Base-by-base conservation (phyloP, 53 echinoderm and acorn worm genomes). In the Actinopyga echinites region DNA sequence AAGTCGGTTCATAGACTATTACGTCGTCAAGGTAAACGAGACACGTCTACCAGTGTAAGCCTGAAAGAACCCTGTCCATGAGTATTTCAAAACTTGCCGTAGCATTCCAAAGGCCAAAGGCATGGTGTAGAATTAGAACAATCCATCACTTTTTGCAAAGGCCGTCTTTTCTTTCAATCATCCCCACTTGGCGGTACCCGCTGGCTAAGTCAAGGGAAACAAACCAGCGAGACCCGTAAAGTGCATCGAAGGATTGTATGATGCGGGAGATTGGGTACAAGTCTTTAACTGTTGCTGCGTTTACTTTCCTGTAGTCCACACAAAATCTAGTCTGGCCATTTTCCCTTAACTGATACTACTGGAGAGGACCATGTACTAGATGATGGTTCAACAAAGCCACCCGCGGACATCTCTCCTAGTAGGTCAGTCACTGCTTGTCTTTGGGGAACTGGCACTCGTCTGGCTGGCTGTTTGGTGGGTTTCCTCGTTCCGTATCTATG, bases 21-120 rank as follows among this genome's bases (percentile, higher is more conserved):
- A 92, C 45, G 71, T 89, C 93, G 56, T 90, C 92, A 7, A 92
- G 64, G 59, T 89, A 89, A 6, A 92, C 38, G 22, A 91, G 29
- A 34, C 68, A 80, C 12, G 62, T 74, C 26, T 88, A 49, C 91
- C 91, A 91, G 21, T 88, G 85, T 15, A 91, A 82, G 12, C 91
- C 88, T 26, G 82, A 1, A 15, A 88, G 49, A 0, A 91, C 82
- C 17, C 75, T 24, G 26, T 91, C 85, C 88, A 91, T 91, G 43
- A 88, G 53, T 30, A 85, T 49, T 57, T 88, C 80, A 55, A 91
- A 91, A 30, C 85, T 88, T 11, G 88, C 85, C 19, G 89, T 89
- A 0, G 86, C 89, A 62, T 88, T 88, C 4, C 78, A 69, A 4
- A 92, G 65, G 7, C 89, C 88, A 30, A 84, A 1, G 91, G 91